These are phyloP conservation scores for Clarias pachynema DNA, from an alignment of 2,797 vertebrate species.

Conservation along the genomic window DNA sequence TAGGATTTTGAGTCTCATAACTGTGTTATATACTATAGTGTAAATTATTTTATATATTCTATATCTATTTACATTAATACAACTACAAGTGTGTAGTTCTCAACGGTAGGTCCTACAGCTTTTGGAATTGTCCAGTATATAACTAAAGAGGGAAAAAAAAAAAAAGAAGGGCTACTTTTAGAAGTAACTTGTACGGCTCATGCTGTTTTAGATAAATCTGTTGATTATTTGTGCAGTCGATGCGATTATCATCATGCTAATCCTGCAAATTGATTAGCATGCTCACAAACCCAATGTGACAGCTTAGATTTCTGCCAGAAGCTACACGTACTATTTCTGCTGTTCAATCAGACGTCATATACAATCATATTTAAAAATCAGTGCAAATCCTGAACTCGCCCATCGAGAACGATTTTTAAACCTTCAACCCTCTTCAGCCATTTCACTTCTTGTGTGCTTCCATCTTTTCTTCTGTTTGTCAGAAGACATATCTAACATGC, in stretches of 20 bases:
- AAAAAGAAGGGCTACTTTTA: slow-evolving; percentile 51
- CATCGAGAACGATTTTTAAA: slow-evolving; percentile 19
- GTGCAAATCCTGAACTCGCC: slow-evolving; percentile 60
- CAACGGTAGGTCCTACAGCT: neutral
- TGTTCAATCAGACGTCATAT: neutral
- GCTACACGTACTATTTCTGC: slow-evolving; percentile 23
- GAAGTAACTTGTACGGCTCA: slow-evolving; percentile 55
- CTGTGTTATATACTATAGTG: slow-evolving; percentile 63
- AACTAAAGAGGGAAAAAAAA: slow-evolving; percentile 22
- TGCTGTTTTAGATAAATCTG: slow-evolving; percentile 50
- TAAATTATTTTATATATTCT: slow-evolving; percentile 52
- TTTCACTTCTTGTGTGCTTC: slow-evolving; percentile 47
- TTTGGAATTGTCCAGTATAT: neutral
- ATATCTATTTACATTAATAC: slow-evolving; percentile 70
- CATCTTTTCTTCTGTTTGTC: slow-evolving; percentile 14
- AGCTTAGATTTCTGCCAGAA: slow-evolving; percentile 23
- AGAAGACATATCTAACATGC: slow-evolving; percentile 38
- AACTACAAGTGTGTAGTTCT: slow-evolving; percentile 50
- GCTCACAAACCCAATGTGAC: slow-evolving; percentile 23
- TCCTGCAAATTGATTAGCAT: slow-evolving; percentile 18
- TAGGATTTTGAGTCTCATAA: slow-evolving; percentile 46
- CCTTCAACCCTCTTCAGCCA: slow-evolving; percentile 2
- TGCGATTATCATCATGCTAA: slow-evolving; percentile 31
- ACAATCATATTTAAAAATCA: slow-evolving; percentile 55
- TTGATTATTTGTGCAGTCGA: slow-evolving; percentile 52